Base-by-base conservation (phyloP, 1,140 invertebrate species). In the Cepaea nemoralis region DNA sequence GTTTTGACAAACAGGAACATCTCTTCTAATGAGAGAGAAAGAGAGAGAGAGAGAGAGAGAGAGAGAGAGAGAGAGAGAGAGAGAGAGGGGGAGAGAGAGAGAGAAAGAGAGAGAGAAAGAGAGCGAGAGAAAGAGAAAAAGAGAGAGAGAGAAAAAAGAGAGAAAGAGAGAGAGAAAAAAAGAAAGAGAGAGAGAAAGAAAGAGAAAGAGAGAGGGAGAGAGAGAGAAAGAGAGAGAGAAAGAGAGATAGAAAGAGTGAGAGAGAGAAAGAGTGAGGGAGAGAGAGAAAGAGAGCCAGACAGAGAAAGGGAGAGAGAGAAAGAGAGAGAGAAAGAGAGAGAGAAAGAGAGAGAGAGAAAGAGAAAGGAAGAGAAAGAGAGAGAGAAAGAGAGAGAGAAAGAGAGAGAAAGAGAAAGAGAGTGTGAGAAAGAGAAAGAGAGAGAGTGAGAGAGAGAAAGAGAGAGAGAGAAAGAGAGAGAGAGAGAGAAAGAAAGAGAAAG, bases 401-500 rank as follows among this genome's bases (percentile, higher is more conserved):
- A 31, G 22, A 6, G 59, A 63, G 22, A 31, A 31, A 31, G 27
- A 63, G n/a, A 6, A 31, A 63, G 27, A 31, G 22, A 10, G 6
- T 19, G 27, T 50, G 27, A 33, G 33, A 12, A 50, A 24, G 33
- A 22, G 48, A 37, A 24, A 33, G 35, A 80, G 35, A 22, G 19
- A 45, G 31, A 69, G n/a, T 12, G 35, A 59, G 27, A 67, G 31
- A 80, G 39, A 45, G 35, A 33, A 12, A 35, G 35, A 70, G 39
- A 69, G 35, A 59, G 35, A 14, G 10, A 70, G 40, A 45, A 31
- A 70, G 27, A 67, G 24, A 40, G 27, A 80, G n/a, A 70, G 35
- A 70, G 35, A 59, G 35, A 40, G 66, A 70, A 31, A 70, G 59
- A 69, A 48, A 35, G 39, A 39, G 22, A 70, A 69, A 48, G n/a